Evolutionary conservation across 2,797 vertebrate species (phyloP), one percentile per base, ranked within the genome.

Genomic region (Mastacembelus armatus): DNA sequence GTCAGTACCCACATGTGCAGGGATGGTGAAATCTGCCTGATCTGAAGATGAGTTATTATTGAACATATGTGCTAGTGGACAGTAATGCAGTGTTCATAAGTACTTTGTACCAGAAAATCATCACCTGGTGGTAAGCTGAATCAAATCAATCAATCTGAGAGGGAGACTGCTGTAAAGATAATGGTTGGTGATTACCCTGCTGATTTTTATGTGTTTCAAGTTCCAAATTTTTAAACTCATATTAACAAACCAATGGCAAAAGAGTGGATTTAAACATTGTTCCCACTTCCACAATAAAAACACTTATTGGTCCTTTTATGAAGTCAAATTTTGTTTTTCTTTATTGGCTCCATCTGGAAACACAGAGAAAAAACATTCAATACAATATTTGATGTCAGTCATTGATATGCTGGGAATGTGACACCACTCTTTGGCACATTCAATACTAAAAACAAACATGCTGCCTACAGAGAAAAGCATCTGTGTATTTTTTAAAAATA

Each of bases 391-490:
- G 39, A 67, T 77, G 18, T 83, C 19, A 62, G 39, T 76, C 58
- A 70, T 48, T 54, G 55, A 58, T 56, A 55, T 52, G 60, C 71
- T 70, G 57, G 55, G 63, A 86, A 79, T 71, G 69, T 77, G 76
- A 87, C 72, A 77, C 48, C 80, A 77, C 74, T 88, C 83, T 87
- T 89, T 89, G 88, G 88, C 86, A 85, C 82, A 35, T 83, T 61
- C 81, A 89, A 88, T 67, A 84, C 85, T 86, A 86, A 86, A 87
- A 86, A 87, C 85, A 88, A 87, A 85, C 88, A 89, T 91, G 87
- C 85, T 81, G 74, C 67, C 73, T 65, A 80, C 82, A 85, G 44
- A 69, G 22, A 73, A 71, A 55, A 75, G 62, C 67, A 63, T 78
- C 51, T 59, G 60, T 73, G 74, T 57, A 39, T 74, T 66, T 52